phyloP scores from a whole-genome alignment of 2,113 vertebrate genomes.

The Cottus gobio region DNA sequence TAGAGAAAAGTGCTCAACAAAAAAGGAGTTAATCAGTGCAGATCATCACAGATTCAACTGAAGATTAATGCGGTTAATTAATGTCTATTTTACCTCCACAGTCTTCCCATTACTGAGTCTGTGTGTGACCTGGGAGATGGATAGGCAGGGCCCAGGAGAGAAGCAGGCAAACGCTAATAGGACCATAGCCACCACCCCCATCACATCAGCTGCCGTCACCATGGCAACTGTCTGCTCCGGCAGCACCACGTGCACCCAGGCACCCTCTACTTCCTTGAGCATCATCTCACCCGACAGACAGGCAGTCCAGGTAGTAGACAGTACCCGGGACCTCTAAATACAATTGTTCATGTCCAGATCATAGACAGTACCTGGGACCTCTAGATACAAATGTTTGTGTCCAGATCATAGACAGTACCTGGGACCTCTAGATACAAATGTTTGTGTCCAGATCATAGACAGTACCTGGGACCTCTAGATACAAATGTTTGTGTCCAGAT shows the following conservation, averaged over 20 bases:
- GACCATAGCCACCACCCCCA: constrained; percentile 59
- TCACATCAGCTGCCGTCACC: constrained; percentile 80
- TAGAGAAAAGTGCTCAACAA: not conserved
- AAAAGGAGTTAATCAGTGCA: not conserved
- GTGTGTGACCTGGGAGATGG: constrained; percentile 63
- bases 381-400: not conserved
- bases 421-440: not conserved
- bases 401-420: constrained; percentile 35
- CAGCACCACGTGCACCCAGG: constrained; percentile 81
- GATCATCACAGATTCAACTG: not conserved
- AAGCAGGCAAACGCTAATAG: constrained; percentile 86
- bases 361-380: not conserved
- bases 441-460: constrained; percentile 85
- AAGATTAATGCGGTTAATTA: constrained; percentile 15
- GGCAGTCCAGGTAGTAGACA: constrained; percentile 88
- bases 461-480: not conserved
- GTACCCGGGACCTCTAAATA: not conserved
- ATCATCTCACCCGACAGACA: constrained; percentile 88
- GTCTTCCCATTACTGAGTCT: constrained; percentile 69
- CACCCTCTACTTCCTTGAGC: constrained; percentile 87
- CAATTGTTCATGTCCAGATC: constrained; percentile 81
- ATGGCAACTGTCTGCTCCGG: constrained; percentile 80
- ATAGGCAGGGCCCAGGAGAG: constrained; percentile 56
- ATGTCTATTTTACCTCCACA: constrained; percentile 15
- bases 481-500: constrained; percentile 77